Evolutionary conservation across 2,888 invertebrate genomes (phyloP).

Genomic region (Thereva nobilitata): DNA sequence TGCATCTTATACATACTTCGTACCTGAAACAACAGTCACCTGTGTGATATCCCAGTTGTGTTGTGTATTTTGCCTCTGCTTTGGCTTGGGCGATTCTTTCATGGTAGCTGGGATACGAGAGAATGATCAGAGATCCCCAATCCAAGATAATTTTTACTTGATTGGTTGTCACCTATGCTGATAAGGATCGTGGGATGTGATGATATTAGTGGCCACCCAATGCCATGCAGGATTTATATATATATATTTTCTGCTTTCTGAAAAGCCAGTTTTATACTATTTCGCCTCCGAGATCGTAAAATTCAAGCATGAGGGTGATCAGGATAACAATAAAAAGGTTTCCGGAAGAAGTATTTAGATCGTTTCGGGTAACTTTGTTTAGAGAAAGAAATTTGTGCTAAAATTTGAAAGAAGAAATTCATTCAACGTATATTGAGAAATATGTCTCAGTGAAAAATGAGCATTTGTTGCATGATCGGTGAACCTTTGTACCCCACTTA

Average conservation of each 20-base stretch:
- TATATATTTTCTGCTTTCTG: too few relatives aligned
- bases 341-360: background rate
- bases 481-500: too few relatives aligned
- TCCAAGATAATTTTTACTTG: conserved; percentile 42
- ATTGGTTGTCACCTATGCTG: conserved; percentile 39
- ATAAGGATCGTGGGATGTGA: conserved; percentile 42
- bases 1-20: background rate
- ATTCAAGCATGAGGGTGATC: background rate
- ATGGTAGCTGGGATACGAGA: conserved; percentile 7
- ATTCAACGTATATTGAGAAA: too few relatives aligned
- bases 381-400: too few relatives aligned
- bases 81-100: background rate
- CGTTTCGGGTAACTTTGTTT: background rate
- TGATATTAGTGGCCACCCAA: conserved; percentile 26
- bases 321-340: background rate
- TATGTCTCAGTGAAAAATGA: too few relatives aligned
- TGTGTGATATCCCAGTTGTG: background rate
- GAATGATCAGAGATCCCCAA: conserved; percentile 27
- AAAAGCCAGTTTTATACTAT: background rate
- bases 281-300: background rate
- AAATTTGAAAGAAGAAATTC: too few relatives aligned
- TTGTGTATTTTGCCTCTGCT: background rate
- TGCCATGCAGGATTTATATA: background rate
- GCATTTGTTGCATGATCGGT: too few relatives aligned
- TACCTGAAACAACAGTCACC: conserved; percentile 22